Base-by-base conservation (phyloP, 2,888 invertebrate genomes). In the Scaptomyza reducta region DNA sequence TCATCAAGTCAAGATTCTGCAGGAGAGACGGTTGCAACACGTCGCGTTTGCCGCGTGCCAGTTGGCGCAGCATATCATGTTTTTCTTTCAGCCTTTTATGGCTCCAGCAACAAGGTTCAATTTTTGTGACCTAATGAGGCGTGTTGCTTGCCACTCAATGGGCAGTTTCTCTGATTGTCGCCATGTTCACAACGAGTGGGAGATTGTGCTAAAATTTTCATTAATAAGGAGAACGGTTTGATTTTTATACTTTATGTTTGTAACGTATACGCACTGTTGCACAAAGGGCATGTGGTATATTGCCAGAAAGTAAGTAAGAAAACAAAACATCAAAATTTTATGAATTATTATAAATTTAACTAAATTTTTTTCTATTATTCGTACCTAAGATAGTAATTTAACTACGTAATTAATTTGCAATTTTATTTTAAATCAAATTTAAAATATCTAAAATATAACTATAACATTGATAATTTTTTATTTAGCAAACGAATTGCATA, bases 61-160 rank as follows among this genome's bases (percentile, higher is more conserved):
- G 46, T 60, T 59, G 57, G 61, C 64, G 62, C 54, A 66, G 66
- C 51, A 79, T 77, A 87, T 70, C 81, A 77, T 80, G 75, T 66
- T 80, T 70, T 67, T 53, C 72, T 66, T 72, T 71, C 64, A 67
- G 83, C 56, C 60, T 51, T 75, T 66, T 45, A 50, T 50, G 42
- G 42, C 18, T 22, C 13, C 13, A 44, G 40, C 16, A 40, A 40
- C 40, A 40, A 40, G 10, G 40, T 33, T 22, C 18, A n/a, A 18
- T 50, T 11, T 11, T 6, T 50, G 11, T 31, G 59, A 56, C 62
- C 45, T 71, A 66, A 67, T 76, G 67, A 67, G 67, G 56, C 61
- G 44, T 66, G 76, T 55, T 72, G 59, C 60, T 14, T 13, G 33
- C 40, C 38, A 49, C n/a, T 25, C 58, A 54, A 47, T 56, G 58